Evolutionary conservation across 2,113 vertebrate species (phyloP).

Genomic region (Tamias sibiricus): DNA sequence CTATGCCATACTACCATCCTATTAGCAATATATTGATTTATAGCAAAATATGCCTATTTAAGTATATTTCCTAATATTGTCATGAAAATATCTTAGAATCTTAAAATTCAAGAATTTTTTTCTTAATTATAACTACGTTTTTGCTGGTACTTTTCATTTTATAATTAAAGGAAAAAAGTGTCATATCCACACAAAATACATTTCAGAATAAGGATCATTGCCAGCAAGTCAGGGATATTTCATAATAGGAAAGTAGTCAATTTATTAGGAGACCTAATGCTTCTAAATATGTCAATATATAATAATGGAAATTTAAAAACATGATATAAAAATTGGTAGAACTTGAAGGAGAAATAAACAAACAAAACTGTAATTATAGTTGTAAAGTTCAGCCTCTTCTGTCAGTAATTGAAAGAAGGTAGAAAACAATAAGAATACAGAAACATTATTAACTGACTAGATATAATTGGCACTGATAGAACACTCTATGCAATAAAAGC

Average conservation of each 20-base stretch:
- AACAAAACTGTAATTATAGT: neutral
- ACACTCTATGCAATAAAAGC: neutral
- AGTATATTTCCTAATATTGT: slow-evolving; percentile 10
- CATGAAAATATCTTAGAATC: neutral
- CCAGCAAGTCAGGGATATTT: neutral
- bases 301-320: neutral
- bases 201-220: neutral
- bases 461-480: neutral
- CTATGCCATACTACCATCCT: neutral
- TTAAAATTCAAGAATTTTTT: neutral
- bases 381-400: neutral
- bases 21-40: neutral
- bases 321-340: neutral
- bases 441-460: neutral
- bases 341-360: neutral
- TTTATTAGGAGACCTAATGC: neutral
- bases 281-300: neutral
- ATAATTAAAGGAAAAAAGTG: neutral
- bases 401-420: neutral
- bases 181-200: neutral
- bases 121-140: neutral
- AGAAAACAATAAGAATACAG: neutral
- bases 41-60: neutral
- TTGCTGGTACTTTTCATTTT: neutral
- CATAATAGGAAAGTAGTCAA: neutral